Evolutionary conservation across 2,888 invertebrate species (phyloP).

Genomic region (Hypselothyrea guttata): DNA sequence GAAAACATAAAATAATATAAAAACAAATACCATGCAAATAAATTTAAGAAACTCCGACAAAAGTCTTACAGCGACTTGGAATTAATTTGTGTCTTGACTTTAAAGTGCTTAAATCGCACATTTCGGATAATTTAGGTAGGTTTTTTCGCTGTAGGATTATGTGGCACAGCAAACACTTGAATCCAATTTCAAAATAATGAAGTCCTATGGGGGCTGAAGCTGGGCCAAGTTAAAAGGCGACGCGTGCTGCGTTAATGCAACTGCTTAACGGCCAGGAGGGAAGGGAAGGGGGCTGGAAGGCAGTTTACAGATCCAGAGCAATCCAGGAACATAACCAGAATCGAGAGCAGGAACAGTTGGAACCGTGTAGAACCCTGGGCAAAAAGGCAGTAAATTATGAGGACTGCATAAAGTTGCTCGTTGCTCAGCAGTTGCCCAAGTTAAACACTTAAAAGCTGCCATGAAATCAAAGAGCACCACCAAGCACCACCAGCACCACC

Average conservation of each 20-base stretch:
- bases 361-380: too few relatives aligned
- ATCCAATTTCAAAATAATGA: conserved; percentile 21
- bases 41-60: too few relatives aligned
- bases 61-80: too few relatives aligned
- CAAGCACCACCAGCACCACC: not conserved
- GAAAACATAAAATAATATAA: too few relatives aligned
- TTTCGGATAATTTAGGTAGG: not conserved
- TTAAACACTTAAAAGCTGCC: conserved; percentile 69
- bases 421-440: conserved; percentile 34
- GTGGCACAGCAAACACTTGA: conserved; percentile 18
- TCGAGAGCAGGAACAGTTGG: not conserved
- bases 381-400: conserved; percentile 57
- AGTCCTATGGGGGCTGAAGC: conserved; percentile 11
- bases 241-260: conserved; percentile 41
- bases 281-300: conserved; percentile 1
- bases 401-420: conserved; percentile 48
- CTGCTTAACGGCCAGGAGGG: conserved; percentile 34
- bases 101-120: conserved; percentile 3
- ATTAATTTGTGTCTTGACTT: conserved; percentile 11
- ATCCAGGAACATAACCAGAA: conserved; percentile 4
- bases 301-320: conserved; percentile 6
- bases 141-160: conserved; percentile 12
- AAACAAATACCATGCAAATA: too few relatives aligned
- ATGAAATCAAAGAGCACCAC: conserved; percentile 63
- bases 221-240: not conserved